Evolutionary conservation across 2,113 vertebrate genomes (phyloP).

Genomic region (Corapipo altera): DNA sequence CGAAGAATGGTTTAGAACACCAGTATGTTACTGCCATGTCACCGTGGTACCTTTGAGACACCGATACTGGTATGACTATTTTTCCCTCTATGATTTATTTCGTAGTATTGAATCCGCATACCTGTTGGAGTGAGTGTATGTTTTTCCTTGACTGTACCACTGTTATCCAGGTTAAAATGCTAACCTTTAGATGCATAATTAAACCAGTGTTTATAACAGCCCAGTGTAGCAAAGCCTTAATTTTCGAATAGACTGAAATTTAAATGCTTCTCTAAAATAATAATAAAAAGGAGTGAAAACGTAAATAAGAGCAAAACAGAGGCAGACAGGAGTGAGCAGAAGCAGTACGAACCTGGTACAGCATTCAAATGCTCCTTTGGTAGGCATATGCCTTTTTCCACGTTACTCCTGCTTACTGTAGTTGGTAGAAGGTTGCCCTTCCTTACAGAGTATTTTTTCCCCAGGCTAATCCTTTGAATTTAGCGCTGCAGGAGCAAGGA

Average conservation of each 20-base stretch:
- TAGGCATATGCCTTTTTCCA: background rate
- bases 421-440: background rate
- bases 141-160: background rate
- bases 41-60: background rate
- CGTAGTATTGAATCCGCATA: background rate
- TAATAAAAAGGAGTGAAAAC: background rate
- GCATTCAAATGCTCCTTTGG: background rate
- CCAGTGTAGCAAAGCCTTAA: background rate
- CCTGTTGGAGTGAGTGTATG: background rate
- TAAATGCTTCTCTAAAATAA: background rate
- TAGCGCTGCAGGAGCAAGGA: fast-evolving
- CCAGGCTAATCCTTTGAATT: background rate
- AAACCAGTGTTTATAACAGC: background rate
- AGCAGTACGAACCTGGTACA: background rate
- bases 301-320: background rate
- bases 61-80: background rate
- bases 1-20: background rate
- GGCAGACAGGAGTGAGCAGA: background rate
- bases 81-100: background rate
- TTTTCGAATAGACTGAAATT: background rate
- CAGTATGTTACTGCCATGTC: background rate
- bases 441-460: background rate
- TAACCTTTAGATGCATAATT: background rate
- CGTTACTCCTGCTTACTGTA: background rate
- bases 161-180: background rate